Conservation (phyloP, 2,113 vertebrate species). For the Rhynchomys soricoides region DNA sequence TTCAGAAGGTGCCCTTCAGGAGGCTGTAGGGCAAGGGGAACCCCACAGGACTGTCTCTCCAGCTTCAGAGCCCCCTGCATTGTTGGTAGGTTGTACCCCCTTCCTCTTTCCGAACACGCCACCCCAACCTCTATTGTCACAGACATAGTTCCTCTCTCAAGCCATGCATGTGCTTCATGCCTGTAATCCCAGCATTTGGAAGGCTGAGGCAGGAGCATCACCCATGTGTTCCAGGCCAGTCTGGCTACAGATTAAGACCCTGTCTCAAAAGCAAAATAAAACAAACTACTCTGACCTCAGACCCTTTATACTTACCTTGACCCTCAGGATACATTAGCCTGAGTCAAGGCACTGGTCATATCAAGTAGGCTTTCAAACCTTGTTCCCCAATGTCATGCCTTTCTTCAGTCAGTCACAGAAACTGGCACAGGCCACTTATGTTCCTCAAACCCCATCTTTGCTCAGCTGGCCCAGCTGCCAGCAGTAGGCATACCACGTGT, state of each 20-base stretch:
- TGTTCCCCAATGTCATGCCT: background rate
- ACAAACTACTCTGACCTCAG: background rate
- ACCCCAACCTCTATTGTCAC: background rate
- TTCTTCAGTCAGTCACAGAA: background rate
- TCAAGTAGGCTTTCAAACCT: background rate
- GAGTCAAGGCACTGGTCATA: background rate
- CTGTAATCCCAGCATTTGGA: background rate
- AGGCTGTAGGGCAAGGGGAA: background rate
- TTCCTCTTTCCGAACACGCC: background rate
- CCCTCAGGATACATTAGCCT: rapidly evolving
- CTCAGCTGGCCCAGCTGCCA: background rate
- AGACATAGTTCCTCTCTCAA: background rate
- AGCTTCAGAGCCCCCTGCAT: background rate
- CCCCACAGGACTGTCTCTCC: no score
- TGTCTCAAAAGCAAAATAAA: background rate
- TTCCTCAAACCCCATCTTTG: background rate
- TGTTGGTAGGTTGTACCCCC: background rate
- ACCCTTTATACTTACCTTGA: background rate
- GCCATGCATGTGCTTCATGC: background rate
- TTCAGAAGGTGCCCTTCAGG: background rate
- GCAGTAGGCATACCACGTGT: no score
- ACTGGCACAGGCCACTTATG: rapidly evolving
- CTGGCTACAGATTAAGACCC: background rate
- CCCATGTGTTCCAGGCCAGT: background rate
- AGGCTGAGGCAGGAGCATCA: background rate